phyloP scores from a whole-genome alignment of 1,140 invertebrate genomes.

The Bombyx mandarina region DNA sequence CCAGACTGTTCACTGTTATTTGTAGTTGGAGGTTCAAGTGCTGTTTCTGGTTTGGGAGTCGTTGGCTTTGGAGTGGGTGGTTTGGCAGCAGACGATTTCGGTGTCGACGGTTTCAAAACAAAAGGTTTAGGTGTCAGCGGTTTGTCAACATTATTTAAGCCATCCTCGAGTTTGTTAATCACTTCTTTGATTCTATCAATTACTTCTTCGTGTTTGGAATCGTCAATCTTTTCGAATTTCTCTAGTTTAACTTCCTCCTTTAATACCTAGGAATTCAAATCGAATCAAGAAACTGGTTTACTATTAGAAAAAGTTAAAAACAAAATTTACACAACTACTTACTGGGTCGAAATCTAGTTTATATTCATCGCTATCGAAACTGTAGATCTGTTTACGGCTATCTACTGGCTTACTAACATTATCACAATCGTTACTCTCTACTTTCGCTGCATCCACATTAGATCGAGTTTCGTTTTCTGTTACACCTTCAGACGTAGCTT shows the following conservation, averaged over 20 bases:
- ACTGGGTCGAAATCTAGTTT: conserved; percentile 10
- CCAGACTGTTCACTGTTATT: background rate
- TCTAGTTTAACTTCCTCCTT: conserved; percentile 42
- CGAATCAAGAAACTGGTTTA: background rate
- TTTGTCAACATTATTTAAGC: conserved; percentile 29
- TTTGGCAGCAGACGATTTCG: too few relatives aligned
- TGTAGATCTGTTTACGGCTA: background rate
- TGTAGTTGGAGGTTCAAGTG: conserved; percentile 1
- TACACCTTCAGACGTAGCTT: conserved; percentile 8
- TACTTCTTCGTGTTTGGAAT: conserved; percentile 40
- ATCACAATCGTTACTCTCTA: background rate
- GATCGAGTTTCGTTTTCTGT: conserved; percentile 6
- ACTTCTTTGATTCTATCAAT: conserved; percentile 55
- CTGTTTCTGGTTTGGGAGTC: conserved; percentile 20
- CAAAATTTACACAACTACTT: conserved; percentile 2
- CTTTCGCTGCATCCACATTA: background rate
- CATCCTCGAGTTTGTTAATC: conserved; percentile 49
- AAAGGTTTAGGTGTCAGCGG: conserved; percentile 19
- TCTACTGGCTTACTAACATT: too few relatives aligned
- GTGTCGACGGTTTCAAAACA: too few relatives aligned
- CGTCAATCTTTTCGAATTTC: conserved; percentile 47
- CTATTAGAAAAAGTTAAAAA: conserved; percentile 1
- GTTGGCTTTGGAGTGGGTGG: conserved; percentile 6
- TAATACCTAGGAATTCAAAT: conserved; percentile 19
- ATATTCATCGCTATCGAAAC: conserved; percentile 1